Conservation (phyloP, 2,113 vertebrate species). For the Dolichallabes microphthalmus region DNA sequence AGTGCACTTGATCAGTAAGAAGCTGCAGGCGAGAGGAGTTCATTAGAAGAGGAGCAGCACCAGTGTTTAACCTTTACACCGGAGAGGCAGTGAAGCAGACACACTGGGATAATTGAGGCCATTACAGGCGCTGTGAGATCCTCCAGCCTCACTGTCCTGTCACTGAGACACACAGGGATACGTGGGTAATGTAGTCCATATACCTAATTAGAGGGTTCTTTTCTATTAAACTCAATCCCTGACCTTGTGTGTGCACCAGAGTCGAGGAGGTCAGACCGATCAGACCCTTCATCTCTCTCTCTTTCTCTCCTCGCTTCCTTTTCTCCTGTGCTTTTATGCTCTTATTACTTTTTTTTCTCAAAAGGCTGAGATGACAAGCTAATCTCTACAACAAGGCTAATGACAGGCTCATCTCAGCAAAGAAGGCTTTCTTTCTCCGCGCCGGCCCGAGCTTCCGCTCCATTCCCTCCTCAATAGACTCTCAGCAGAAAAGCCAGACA, state of each 20-base stretch:
- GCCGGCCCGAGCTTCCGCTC: slow-evolving; percentile 12
- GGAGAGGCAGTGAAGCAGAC: slow-evolving; percentile 20
- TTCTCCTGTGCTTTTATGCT: background rate
- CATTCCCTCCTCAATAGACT: slow-evolving; percentile 3
- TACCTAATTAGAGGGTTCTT: slow-evolving; percentile 37
- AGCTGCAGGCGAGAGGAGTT: slow-evolving; percentile 8
- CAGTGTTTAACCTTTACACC: slow-evolving; percentile 47
- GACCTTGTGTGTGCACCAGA: slow-evolving; percentile 14
- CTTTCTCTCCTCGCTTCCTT: background rate
- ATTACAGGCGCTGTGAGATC: slow-evolving; percentile 34
- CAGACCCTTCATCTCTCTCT: background rate
- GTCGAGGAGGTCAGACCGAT: slow-evolving; percentile 9
- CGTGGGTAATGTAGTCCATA: slow-evolving; percentile 36
- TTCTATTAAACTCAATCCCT: slow-evolving; percentile 35
- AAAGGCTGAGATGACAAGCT: slow-evolving; percentile 35
- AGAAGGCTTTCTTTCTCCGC: background rate
- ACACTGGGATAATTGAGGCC: slow-evolving; percentile 46
- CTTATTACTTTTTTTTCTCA: slow-evolving; percentile 3
- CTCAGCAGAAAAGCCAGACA: background rate
- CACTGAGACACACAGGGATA: slow-evolving; percentile 24
- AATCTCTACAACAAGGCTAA: slow-evolving; percentile 42
- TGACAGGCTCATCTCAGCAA: slow-evolving; percentile 34
- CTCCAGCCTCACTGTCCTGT: slow-evolving; percentile 24
- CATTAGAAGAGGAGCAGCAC: slow-evolving; percentile 43
- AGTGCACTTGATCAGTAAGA: background rate